A percentile compares a stretch with the other conserved stretches of the same genome.
Evolutionary conservation across 1,140 invertebrate species (phyloP).

Genomic region (Bombus fervidus): DNA sequence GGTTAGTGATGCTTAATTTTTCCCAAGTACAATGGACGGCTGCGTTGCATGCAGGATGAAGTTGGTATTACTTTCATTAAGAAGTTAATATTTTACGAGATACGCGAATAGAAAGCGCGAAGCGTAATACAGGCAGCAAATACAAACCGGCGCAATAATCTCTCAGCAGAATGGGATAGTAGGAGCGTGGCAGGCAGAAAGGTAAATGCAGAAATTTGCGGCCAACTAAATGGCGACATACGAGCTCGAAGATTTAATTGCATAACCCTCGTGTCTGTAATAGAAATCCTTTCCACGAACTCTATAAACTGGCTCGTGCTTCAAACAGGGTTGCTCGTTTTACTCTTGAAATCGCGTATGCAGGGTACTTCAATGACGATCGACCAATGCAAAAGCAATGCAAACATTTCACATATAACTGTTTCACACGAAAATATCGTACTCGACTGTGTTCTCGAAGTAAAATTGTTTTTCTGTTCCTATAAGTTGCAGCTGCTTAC

Average conservation of each 20-base stretch:
- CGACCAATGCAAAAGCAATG: not conserved
- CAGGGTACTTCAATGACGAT: not conserved
- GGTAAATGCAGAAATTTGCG: slow-evolving; percentile 39
- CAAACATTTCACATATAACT: not conserved
- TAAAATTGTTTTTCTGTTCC: not conserved
- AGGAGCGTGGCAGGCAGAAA: no score
- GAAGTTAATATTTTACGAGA: slow-evolving; percentile 30
- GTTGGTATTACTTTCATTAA: slow-evolving; percentile 29
- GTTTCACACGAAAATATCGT: not conserved
- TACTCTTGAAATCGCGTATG: not conserved
- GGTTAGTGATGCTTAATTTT: slow-evolving; percentile 3
- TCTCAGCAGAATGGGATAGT: not conserved
- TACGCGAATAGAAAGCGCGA: not conserved
- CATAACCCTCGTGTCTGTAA: not conserved
- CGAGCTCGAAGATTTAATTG: slow-evolving; percentile 25
- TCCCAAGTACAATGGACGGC: not conserved
- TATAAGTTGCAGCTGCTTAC: not conserved
- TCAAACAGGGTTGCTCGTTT: not conserved
- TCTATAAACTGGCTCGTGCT: not conserved
- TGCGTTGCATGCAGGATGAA: not conserved
- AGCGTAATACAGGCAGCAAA: not conserved
- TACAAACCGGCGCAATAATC: slow-evolving; percentile 18
- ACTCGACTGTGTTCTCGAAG: not conserved
- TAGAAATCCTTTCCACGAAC: slow-evolving; percentile 16
- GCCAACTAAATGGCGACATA: slow-evolving; percentile 24